These are phyloP conservation scores for Holothuria leucospilota DNA, from an alignment of 53 echinoderm and acorn worm genomes.

Conservation along the genomic window DNA sequence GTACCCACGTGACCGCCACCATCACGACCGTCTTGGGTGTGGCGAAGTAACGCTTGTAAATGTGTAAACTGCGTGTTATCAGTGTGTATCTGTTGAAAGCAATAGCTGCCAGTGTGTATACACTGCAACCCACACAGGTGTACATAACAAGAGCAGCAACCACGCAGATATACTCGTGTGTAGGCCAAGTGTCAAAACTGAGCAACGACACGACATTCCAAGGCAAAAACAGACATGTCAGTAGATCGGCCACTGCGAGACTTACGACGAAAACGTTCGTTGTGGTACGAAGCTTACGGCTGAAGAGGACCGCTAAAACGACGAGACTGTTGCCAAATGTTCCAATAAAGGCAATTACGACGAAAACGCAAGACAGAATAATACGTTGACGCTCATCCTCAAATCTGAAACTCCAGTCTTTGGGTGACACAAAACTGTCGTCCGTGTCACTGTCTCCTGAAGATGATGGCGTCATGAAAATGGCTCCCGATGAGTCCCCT, in stretches of 20 bases:
- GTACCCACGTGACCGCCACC: slow-evolving; percentile 77
- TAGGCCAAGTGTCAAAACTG: slow-evolving; percentile 84
- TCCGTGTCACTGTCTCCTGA: too few relatives aligned
- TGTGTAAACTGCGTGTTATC: slow-evolving; percentile 75
- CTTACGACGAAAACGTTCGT: slow-evolving; percentile 95
- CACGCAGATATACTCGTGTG: slow-evolving; percentile 77
- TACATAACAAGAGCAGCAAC: slow-evolving; percentile 80
- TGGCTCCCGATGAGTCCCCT: too few relatives aligned
- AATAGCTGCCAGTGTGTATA: slow-evolving; percentile 84
- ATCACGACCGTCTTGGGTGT: slow-evolving; percentile 65
- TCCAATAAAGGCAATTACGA: slow-evolving; percentile 76
- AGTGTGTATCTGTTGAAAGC: slow-evolving; percentile 90
- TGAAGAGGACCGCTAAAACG: slow-evolving; percentile 82
- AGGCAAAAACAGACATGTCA: slow-evolving; percentile 82
- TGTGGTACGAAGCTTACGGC: slow-evolving; percentile 81
- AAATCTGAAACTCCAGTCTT: slow-evolving; percentile 69
- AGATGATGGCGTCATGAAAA: too few relatives aligned
- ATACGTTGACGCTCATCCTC: slow-evolving; percentile 81
- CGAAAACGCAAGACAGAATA: slow-evolving; percentile 74
- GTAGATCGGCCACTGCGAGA: slow-evolving; percentile 80
- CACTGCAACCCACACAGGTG: slow-evolving; percentile 88
- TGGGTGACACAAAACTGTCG: slow-evolving; percentile 4
- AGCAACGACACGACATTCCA: slow-evolving; percentile 91
- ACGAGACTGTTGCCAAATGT: slow-evolving; percentile 86
- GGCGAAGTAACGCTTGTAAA: slow-evolving; percentile 74